These are phyloP conservation scores for Melipona quadrifasciata DNA, from an alignment of 1,140 invertebrate species.

Conservation along the genomic window DNA sequence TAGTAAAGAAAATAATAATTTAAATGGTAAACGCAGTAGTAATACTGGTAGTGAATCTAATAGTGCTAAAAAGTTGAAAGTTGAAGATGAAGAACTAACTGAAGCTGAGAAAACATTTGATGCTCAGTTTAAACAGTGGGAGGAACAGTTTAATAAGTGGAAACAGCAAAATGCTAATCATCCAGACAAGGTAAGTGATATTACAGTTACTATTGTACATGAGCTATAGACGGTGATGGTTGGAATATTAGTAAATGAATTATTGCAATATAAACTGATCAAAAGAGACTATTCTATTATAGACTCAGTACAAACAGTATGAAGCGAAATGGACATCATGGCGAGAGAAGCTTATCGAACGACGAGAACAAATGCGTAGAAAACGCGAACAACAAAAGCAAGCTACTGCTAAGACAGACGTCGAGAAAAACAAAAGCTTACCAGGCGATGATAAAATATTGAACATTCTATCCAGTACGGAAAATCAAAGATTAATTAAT, in stretches of 20 bases:
- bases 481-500: conserved; percentile 79
- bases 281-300: conserved; percentile 56
- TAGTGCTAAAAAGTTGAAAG: conserved; percentile 77
- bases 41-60: conserved; percentile 64
- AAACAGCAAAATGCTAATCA: conserved; percentile 92
- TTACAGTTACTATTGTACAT: conserved; percentile 12
- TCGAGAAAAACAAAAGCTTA: conserved; percentile 76
- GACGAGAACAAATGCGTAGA: conserved; percentile 90
- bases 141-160: conserved; percentile 92
- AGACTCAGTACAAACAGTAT: conserved; percentile 89
- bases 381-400: conserved; percentile 83
- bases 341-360: conserved; percentile 88
- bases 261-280: conserved; percentile 13
- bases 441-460: conserved; percentile 79
- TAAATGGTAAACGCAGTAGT: conserved; percentile 57
- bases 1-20: conserved; percentile 39
- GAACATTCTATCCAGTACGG: conserved; percentile 78
- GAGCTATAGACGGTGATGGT: too few species aligned
- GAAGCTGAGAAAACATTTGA: conserved; percentile 91
- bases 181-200: conserved; percentile 87
- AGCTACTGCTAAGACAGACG: conserved; percentile 68
- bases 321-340: conserved; percentile 92
- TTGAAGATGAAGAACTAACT: conserved; percentile 81
- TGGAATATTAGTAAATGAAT: not conserved
- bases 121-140: conserved; percentile 91